phyloP scores from a whole-genome alignment of 53 echinoderm and acorn worm species.

The Luidia sarsii region DNA sequence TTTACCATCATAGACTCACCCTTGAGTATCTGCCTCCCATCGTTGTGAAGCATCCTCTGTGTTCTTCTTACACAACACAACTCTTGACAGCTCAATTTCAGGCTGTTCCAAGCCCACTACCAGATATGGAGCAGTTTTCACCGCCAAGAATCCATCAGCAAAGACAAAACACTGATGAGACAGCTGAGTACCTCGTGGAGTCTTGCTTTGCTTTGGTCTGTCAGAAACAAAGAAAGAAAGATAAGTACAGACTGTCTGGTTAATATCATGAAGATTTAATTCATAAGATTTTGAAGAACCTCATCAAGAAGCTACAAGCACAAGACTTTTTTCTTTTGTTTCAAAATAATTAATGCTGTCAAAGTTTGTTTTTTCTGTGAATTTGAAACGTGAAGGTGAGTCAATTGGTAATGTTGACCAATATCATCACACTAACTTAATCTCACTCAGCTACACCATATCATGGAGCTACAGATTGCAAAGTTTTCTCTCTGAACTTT shows the following conservation, averaged over 20 bases:
- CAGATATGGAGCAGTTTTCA: slow-evolving; percentile 73
- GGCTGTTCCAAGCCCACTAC: slow-evolving; percentile 79
- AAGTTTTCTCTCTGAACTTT: neutral
- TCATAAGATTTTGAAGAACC: too few species aligned
- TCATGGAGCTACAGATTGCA: too few species aligned
- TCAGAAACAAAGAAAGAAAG: neutral
- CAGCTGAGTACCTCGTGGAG: slow-evolving; percentile 47
- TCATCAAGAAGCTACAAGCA: too few species aligned
- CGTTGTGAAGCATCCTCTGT: slow-evolving; percentile 70
- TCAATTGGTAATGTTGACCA: too few species aligned
- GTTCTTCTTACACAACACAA: slow-evolving; percentile 81
- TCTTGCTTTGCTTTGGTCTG: slow-evolving; percentile 70
- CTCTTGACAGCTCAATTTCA: slow-evolving; percentile 65
- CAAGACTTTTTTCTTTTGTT: too few species aligned
- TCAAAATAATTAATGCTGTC: too few species aligned
- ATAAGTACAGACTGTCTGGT: neutral
- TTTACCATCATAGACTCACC: slow-evolving; percentile 64
- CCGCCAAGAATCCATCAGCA: slow-evolving; percentile 78
- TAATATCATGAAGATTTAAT: too few species aligned
- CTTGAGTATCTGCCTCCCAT: slow-evolving; percentile 82
- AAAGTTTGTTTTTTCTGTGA: too few species aligned
- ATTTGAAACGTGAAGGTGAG: too few species aligned
- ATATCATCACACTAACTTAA: too few species aligned
- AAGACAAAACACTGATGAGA: slow-evolving; percentile 78
- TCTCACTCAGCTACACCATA: too few species aligned